Conservation (phyloP, 2,888 invertebrate genomes). For the Lomographa bimaculata region DNA sequence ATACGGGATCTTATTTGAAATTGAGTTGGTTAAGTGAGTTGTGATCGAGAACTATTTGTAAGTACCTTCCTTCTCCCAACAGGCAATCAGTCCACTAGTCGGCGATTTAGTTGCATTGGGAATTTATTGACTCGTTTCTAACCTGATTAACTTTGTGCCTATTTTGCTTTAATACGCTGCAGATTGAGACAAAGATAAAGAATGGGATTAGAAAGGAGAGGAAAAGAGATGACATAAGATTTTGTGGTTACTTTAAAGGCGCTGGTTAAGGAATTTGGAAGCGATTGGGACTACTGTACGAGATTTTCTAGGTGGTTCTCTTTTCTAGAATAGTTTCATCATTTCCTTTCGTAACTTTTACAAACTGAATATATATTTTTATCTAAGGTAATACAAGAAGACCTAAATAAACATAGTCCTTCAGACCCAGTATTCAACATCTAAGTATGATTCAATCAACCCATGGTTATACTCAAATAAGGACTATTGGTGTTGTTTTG, state of each 20-base stretch:
- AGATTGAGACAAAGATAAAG: slow-evolving; percentile 31
- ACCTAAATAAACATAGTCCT: no score
- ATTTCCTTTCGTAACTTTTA: no score
- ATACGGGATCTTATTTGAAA: no score
- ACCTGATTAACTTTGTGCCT: slow-evolving; percentile 58
- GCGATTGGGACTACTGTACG: slow-evolving; percentile 7
- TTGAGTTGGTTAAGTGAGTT: slow-evolving; percentile 5
- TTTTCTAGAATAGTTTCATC: no score
- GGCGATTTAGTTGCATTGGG: slow-evolving; percentile 52
- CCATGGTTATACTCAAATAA: no score
- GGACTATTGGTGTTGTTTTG: no score
- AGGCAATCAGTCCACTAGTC: slow-evolving; percentile 52
- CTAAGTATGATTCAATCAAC: no score
- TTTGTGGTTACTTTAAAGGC: slow-evolving; percentile 2
- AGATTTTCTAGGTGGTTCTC: no score
- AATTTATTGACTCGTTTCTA: slow-evolving; percentile 57
- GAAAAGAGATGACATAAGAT: slow-evolving; percentile 8
- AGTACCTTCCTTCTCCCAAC: slow-evolving; percentile 36
- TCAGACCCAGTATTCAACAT: no score
- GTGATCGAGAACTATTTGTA: slow-evolving; percentile 37
- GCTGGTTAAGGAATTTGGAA: slow-evolving; percentile 10
- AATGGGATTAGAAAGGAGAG: slow-evolving; percentile 3
- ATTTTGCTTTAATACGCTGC: slow-evolving; percentile 38
- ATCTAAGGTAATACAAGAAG: no score
- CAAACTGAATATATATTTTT: no score